phyloP scores from a whole-genome alignment of 2,113 vertebrate species.

The Willisornis vidua region DNA sequence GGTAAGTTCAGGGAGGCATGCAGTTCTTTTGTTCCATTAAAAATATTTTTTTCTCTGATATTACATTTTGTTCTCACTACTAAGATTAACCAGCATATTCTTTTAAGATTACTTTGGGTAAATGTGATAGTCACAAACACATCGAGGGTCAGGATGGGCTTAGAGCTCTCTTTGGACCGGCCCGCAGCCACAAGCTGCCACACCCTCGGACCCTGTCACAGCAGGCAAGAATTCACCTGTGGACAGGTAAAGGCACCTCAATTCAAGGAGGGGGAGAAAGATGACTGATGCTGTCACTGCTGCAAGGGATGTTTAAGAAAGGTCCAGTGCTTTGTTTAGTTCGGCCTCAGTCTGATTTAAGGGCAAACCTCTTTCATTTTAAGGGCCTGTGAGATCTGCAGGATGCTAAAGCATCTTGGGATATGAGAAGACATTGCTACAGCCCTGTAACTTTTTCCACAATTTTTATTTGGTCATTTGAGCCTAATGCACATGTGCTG shows the following conservation, averaged over 20 bases:
- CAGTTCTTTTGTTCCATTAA: background rate
- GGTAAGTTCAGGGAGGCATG: background rate
- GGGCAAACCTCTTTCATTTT: background rate
- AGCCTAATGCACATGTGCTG: background rate
- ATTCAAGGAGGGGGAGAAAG: background rate
- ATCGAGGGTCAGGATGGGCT: rapidly evolving
- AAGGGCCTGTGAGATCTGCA: background rate
- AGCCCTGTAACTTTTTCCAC: background rate
- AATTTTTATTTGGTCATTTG: background rate
- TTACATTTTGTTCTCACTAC: background rate
- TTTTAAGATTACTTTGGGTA: background rate
- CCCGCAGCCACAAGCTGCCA: background rate
- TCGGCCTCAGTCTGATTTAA: rapidly evolving
- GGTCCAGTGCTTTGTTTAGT: rapidly evolving
- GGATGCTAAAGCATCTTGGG: background rate
- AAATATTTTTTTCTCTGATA: background rate
- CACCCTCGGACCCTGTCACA: rapidly evolving
- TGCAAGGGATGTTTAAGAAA: background rate
- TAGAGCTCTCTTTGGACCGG: background rate
- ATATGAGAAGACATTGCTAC: background rate
- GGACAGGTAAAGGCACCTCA: background rate
- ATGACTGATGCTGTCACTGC: background rate
- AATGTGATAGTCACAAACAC: background rate
- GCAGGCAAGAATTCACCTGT: background rate
- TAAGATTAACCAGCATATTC: background rate